phyloP scores from a whole-genome alignment of 1,140 invertebrate genomes.

The Tetramorium simillimum region DNA sequence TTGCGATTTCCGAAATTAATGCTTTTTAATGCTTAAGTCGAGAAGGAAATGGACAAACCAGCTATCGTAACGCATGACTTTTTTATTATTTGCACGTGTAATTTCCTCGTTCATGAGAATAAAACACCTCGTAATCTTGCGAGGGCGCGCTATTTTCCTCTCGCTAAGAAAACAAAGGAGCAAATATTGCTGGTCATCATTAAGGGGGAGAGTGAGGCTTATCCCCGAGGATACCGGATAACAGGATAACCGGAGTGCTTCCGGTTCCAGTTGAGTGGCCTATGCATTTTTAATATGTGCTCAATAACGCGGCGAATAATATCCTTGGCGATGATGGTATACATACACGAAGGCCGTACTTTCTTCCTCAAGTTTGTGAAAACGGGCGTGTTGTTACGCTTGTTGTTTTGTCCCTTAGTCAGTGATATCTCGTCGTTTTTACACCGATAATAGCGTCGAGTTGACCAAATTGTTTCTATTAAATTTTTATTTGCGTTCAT shows the following conservation, averaged over 20 bases:
- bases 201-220: slow-evolving; percentile 54
- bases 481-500: not conserved
- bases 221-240: slow-evolving; percentile 53
- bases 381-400: not conserved
- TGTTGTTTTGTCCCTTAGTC: not conserved
- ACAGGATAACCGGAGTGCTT: slow-evolving; percentile 74
- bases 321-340: not conserved
- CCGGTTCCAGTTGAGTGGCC: slow-evolving; percentile 77
- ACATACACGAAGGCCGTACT: slow-evolving; percentile 15
- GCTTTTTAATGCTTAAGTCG: not conserved
- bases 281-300: slow-evolving; percentile 79
- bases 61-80: not conserved
- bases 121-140: not conserved
- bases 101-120: not conserved
- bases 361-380: not conserved
- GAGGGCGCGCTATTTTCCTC: not conserved
- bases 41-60: not conserved
- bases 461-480: not conserved
- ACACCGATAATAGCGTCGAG: not conserved
- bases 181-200: slow-evolving; percentile 72
- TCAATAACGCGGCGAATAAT: slow-evolving; percentile 71
- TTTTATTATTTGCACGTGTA: not conserved
- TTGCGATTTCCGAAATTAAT: not conserved
- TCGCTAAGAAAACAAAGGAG: slow-evolving; percentile 4
- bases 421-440: not conserved